Evolutionary conservation across 2,888 invertebrate species (phyloP), one percentile per base, ranked within the genome.

Genomic region (Dromius quadrimaculatus): DNA sequence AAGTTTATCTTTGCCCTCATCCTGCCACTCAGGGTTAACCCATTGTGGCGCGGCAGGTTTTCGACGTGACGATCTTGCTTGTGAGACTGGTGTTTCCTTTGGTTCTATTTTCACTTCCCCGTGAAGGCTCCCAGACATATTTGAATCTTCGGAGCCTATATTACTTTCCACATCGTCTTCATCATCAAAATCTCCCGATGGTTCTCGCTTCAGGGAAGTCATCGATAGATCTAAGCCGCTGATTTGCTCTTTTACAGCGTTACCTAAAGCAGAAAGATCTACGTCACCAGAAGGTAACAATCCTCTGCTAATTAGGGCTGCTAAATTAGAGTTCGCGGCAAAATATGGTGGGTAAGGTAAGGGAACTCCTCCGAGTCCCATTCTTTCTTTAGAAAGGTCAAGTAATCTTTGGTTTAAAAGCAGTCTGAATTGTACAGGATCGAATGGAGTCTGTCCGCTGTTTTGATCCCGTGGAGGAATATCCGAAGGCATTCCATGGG

Each of bases 1-100:
- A 81, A 84, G 1, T 75, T 86, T 85, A 75, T 87, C 87, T 63
- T 83, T 83, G 61, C 34, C 63, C 69, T 85, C 85, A 79, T 92
- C 92, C 78, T 92, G 92, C 93, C 93, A 93, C 77, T 94, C 94
- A 4, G 97, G 97, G 82, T 97, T 97, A 2, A 97, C 95, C 95
- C 97, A 97, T 83, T 98, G 97, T 1, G 98, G 97, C 64, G 97
- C 96, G 0, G 95, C 96, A 0, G 97, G 95, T 85, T 98, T 98
- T 78, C 97, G 88, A 73, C 95, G 85, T 68, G 91, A 93, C 47
- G 88, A 87, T 77, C 90, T 77, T 1, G 81, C 71, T 34, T 73
- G 73, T 11, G 75, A 74, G 17, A 75, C 69, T 20, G 79, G 79
- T 45, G 78, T 75, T 72, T 81, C 81, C 72, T 87, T 87, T 70